Base-by-base conservation (phyloP, 2,797 vertebrate species). In the Lutjanus campechanus region DNA sequence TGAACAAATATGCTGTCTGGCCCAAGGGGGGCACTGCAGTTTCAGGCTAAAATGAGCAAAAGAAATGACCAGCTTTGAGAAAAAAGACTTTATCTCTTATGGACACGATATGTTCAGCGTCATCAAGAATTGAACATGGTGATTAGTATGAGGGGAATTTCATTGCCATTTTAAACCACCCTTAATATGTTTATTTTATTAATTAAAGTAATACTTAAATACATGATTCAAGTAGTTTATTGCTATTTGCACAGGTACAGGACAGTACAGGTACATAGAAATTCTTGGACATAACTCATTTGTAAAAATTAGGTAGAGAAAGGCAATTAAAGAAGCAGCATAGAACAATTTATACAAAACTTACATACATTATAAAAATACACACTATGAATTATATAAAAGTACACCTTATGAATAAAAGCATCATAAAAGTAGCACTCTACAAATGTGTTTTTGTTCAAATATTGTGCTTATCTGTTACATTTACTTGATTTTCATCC, bases 21-120 rank as follows among this genome's bases (percentile, higher is more conserved):
- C 79, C 85, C 58, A 29, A 68, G 51, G 77, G 72, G 85, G 87
- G 81, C 81, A 71, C 59, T 79, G 5, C 36, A 81, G 82, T 59
- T 56, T 73, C 59, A 76, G 55, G 41, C 61, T 81, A 20, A 77
- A 54, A 60, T 29, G 1, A 51, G 60, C 12, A 64, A 72, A 65
- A 53, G 0, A 36, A 9, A 25, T 54, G 16, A 66, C 29, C 25
- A 67, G 25, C 66, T 56, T 9, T 47, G 55, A 54, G 25, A 36
- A 11, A n/a, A 36, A 8, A 12, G 58, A 51, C 19, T 60, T 51
- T 8, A 55, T 67, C 63, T 46, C 13, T 66, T 5, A 47, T 11
- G n/a, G 25, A 19, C 2, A n/a, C 11, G 36, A 7, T 17, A 55
- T 80, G 22, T 41, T n/a, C 16, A 49, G 0, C 41, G 63, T 25